phyloP scores from a whole-genome alignment of 1,140 invertebrate species.

The Drosophila sp. region DNA sequence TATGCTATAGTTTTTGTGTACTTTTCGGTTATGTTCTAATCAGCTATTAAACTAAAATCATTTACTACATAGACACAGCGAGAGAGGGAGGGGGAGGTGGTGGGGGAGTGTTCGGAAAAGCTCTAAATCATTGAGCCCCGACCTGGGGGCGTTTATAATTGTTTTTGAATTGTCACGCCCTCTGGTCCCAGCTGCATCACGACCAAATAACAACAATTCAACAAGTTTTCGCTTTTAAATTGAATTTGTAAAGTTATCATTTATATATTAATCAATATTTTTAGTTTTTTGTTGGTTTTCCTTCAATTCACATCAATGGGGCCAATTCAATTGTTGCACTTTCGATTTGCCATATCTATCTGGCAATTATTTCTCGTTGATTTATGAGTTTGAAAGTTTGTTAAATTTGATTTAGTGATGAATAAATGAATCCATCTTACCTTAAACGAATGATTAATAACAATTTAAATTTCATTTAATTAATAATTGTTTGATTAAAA shows the following conservation, averaged over 20 bases:
- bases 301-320: conserved; percentile 23
- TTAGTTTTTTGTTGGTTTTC: neutral
- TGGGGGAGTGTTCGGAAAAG: neutral
- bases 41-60: conserved; percentile 74
- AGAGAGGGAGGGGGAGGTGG: neutral
- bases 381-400: neutral
- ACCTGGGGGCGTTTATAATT: conserved; percentile 66
- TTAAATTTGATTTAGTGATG: neutral
- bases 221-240: conserved; percentile 60
- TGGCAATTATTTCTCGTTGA: neutral
- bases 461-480: neutral
- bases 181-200: conserved; percentile 9
- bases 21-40: conserved; percentile 55
- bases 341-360: neutral
- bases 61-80: conserved; percentile 21
- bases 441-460: conserved; percentile 6
- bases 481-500: neutral
- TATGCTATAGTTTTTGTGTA: conserved; percentile 48
- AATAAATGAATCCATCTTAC: neutral
- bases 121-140: conserved; percentile 65
- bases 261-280: conserved; percentile 45
- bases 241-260: conserved; percentile 40
- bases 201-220: conserved; percentile 22
- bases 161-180: conserved; percentile 62
- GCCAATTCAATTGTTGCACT: conserved; percentile 17